Evolutionary conservation across 92 coral and sea anemone genomes (phyloP).

Genomic region (Phymanthus crucifer): DNA sequence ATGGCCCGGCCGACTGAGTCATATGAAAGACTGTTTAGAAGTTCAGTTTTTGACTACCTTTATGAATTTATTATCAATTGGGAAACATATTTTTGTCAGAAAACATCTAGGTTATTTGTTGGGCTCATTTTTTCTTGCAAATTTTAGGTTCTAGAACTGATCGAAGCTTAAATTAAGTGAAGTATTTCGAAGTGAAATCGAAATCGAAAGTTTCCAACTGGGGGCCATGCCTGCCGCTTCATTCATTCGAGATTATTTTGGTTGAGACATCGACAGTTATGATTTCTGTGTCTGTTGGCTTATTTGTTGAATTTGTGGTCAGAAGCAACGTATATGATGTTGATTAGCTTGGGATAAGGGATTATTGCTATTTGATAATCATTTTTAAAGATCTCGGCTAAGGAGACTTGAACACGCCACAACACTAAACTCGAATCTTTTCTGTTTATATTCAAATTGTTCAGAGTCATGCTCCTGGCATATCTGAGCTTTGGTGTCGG

Average conservation of each 20-base stretch:
- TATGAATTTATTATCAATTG: conserved; percentile 28
- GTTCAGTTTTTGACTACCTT: conserved; percentile 38
- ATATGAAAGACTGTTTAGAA: conserved; percentile 14
- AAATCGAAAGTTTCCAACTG: conserved; percentile 38
- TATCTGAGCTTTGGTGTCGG: conserved; percentile 14
- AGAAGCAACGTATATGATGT: conserved; percentile 37
- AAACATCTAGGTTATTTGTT: conserved; percentile 3
- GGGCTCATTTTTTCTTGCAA: neutral
- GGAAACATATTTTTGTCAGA: conserved; percentile 25
- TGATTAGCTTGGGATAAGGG: conserved; percentile 42
- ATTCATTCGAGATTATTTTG: conserved; percentile 35
- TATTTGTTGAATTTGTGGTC: conserved; percentile 57
- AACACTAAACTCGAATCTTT: conserved; percentile 14
- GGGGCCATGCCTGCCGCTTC: conserved; percentile 44
- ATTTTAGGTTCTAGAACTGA: conserved; percentile 2
- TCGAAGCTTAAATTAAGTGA: conserved; percentile 2
- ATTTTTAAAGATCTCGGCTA: conserved; percentile 27
- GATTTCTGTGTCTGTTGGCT: conserved; percentile 17
- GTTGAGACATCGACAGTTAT: conserved; percentile 20
- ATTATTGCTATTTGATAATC: conserved; percentile 45
- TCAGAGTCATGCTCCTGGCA: conserved; percentile 27
- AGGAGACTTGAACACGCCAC: conserved; percentile 25
- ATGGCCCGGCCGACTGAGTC: conserved; percentile 14
- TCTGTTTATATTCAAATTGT: conserved; percentile 15
- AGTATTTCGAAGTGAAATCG: conserved; percentile 3